These are phyloP conservation scores for Seladonia tumulorum DNA, from an alignment of 2,888 invertebrate genomes.

Conservation along the genomic window DNA sequence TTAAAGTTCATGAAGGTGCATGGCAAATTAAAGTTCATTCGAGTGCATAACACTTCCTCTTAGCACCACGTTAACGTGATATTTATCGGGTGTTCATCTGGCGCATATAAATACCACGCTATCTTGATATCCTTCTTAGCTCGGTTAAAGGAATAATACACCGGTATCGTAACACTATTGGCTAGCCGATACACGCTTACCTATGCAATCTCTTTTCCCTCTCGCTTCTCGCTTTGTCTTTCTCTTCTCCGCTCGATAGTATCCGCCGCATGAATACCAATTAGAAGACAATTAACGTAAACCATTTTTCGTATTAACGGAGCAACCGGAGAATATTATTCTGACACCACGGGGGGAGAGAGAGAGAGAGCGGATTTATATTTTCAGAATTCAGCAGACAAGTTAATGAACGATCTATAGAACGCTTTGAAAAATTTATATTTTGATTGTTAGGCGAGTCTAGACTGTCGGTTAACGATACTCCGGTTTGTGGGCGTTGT, in stretches of 20 bases:
- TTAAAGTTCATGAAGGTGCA: conserved; percentile 59
- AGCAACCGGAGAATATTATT: neutral
- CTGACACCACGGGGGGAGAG: neutral
- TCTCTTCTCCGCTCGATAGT: neutral
- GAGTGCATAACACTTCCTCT: conserved; percentile 62
- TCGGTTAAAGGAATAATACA: conserved; percentile 71
- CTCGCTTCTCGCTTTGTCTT: neutral
- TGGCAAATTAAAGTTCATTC: conserved; percentile 58
- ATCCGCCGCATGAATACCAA: conserved; percentile 4
- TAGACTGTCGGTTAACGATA: neutral
- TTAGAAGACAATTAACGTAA: conserved; percentile 25
- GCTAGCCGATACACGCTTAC: conserved; percentile 69
- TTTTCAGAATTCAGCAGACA: neutral
- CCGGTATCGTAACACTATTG: conserved; percentile 76
- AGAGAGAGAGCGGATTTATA: neutral
- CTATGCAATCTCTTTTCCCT: neutral
- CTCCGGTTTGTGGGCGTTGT: neutral
- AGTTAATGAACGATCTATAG: neutral
- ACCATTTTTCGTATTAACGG: conserved; percentile 6
- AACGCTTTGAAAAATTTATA: neutral
- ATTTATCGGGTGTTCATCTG: conserved; percentile 79
- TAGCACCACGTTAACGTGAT: conserved; percentile 62
- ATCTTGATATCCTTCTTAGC: conserved; percentile 62
- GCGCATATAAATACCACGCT: conserved; percentile 75
- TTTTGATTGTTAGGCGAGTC: neutral